phyloP scores from a whole-genome alignment of 2,797 vertebrate species.

The Thaleichthys pacificus region DNA sequence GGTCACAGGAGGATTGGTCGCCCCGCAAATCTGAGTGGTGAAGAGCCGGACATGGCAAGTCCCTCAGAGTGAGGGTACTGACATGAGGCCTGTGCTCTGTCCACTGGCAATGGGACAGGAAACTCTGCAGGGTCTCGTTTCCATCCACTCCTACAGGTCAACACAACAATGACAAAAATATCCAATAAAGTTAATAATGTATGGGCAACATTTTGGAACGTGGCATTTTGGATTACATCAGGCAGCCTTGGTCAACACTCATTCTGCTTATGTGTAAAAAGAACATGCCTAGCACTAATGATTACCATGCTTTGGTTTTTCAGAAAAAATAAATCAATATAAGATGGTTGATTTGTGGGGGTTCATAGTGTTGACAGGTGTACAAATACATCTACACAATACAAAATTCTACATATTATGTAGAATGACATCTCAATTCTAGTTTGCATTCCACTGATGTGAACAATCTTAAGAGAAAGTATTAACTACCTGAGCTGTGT shows the following conservation, averaged over 20 bases:
- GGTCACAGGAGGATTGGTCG: conserved; percentile 68
- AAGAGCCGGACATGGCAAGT: conserved; percentile 76
- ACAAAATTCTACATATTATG: neutral
- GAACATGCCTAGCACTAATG: neutral
- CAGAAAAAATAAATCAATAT: too few relatives aligned
- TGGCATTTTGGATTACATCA: neutral
- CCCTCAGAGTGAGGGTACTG: conserved; percentile 51
- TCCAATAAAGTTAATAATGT: neutral
- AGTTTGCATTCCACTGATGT: neutral
- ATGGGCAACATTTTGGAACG: neutral
- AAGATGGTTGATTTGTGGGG: neutral
- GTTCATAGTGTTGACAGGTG: neutral
- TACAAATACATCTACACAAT: neutral
- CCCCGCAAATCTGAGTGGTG: conserved; percentile 67
- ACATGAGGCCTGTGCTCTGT: conserved; percentile 74
- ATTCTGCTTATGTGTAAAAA: neutral
- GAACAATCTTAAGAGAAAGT: neutral
- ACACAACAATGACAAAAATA: neutral
- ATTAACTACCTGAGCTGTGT: conserved; percentile 77
- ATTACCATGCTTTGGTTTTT: neutral
- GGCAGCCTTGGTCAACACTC: neutral
- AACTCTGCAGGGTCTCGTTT: conserved; percentile 67
- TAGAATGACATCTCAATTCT: neutral
- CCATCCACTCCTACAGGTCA: conserved; percentile 56
- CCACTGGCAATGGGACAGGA: conserved; percentile 80